phyloP scores from a whole-genome alignment of 2,113 vertebrate species.

The Glaucidium brasilianum region DNA sequence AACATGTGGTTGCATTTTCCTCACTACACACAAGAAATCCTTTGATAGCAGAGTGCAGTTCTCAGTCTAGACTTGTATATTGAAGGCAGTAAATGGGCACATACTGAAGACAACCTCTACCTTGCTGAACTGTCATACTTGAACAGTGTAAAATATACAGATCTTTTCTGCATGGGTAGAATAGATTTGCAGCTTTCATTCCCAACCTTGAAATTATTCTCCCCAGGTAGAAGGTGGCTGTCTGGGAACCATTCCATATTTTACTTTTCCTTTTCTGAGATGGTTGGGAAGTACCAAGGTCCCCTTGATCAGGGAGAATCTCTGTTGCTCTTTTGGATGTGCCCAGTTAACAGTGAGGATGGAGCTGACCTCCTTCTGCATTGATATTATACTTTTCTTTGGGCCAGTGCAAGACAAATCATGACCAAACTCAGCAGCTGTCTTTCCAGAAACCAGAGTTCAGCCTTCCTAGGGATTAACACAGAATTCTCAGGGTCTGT shows the following conservation, averaged over 20 bases:
- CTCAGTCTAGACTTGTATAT: neutral
- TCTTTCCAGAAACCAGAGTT: neutral
- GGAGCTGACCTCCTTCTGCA: neutral
- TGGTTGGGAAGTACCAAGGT: neutral
- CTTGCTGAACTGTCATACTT: neutral
- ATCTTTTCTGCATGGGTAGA: neutral
- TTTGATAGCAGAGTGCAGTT: neutral
- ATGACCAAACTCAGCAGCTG: neutral
- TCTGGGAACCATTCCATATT: accelerated
- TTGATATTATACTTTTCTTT: neutral
- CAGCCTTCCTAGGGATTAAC: neutral
- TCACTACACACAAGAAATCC: neutral
- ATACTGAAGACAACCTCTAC: neutral
- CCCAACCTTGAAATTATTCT: neutral
- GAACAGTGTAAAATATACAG: neutral
- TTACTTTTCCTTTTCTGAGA: neutral
- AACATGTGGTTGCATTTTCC: neutral
- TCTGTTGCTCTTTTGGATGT: neutral
- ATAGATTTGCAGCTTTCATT: neutral
- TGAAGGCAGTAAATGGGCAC: neutral
- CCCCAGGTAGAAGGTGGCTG: neutral
- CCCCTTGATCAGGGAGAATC: neutral
- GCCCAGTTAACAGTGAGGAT: neutral
- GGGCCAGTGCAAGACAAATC: no score
- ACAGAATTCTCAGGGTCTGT: neutral